Conservation (phyloP, 2,113 vertebrate species). For the Campylomormyrus tamandua region DNA sequence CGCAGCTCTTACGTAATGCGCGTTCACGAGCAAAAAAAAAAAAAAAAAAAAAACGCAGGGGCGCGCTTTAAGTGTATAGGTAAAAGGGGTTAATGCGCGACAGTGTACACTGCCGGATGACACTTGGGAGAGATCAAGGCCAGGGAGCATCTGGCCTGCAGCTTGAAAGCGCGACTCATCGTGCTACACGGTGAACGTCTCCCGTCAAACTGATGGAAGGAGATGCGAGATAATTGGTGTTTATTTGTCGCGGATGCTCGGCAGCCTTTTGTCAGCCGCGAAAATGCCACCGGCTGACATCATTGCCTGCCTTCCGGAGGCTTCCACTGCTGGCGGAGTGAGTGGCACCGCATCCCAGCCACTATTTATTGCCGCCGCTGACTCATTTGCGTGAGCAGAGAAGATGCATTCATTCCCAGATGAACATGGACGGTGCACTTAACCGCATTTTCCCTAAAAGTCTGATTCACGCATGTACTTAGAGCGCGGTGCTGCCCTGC, state of each 20-base stretch:
- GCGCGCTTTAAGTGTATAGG: background rate
- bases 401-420: background rate
- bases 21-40: background rate
- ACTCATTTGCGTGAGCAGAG: slow-evolving; percentile 3
- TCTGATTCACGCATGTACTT: slow-evolving; percentile 8
- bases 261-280: background rate
- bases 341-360: background rate
- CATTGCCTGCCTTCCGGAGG: background rate
- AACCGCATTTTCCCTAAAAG: background rate
- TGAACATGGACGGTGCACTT: background rate
- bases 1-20: background rate
- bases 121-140: background rate
- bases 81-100: background rate
- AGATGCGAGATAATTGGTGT: slow-evolving; percentile 12
- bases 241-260: background rate
- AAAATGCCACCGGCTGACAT: slow-evolving; percentile 13
- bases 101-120: background rate
- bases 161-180: background rate
- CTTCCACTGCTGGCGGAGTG: background rate
- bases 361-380: background rate
- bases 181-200: background rate
- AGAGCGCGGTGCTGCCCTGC: background rate
- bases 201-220: slow-evolving; percentile 1
- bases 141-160: background rate
- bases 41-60: background rate